Base-by-base conservation (phyloP, 1,140 invertebrate species). In the Sipha flava region DNA sequence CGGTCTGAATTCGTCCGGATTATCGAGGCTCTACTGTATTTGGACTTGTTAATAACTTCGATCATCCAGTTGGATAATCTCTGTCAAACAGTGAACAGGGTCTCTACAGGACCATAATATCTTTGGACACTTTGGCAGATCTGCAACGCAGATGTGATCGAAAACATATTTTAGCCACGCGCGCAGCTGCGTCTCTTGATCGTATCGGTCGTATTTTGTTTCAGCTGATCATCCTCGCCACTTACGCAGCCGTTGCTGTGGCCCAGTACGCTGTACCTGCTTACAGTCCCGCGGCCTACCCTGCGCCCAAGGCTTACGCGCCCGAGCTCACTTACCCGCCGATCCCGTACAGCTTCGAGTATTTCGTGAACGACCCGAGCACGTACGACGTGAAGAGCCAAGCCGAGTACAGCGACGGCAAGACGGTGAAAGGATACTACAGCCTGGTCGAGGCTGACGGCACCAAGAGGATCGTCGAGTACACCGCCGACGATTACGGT, bases 401-500 rank as follows among this genome's bases (percentile, higher is more conserved):
- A 79, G 52, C 73, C n/a, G 83, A 84, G 66, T 81, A 81, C 59
- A 57, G 84, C 29, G 82, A 85, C 62, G 85, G 85, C 34, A 82
- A n/a, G n/a, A 84, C 66, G 40, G 68, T 72, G 6, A 80, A 81
- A 26, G 81, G 81, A 23, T 40, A 34, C 16, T 82, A 82, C 80
- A 62, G 54, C 29, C 31, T 81, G 6, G 79, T 90, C 86, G 90
- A 90, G 81, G 54, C 87, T 5, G 87, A 87, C 81, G 86, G 86
- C 70, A 84, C 84, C 40, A 85, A 85, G 18, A 83, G 86, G 79
- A 83, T 85, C 37, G 86, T 88, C 10, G 84, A 86, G 59, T 87
- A 87, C 83, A 85, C 85, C 31, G 86, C 86, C 18, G 86, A 87
- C 81, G 83, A 84, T 18, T 81, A 85, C 79, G 85, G 85, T 81